Percentiles rank a stretch among this genome's conserved stretches.
These are phyloP conservation scores for Leguminivora glycinivorella DNA, from an alignment of 1,140 invertebrate genomes.

Conservation along the genomic window DNA sequence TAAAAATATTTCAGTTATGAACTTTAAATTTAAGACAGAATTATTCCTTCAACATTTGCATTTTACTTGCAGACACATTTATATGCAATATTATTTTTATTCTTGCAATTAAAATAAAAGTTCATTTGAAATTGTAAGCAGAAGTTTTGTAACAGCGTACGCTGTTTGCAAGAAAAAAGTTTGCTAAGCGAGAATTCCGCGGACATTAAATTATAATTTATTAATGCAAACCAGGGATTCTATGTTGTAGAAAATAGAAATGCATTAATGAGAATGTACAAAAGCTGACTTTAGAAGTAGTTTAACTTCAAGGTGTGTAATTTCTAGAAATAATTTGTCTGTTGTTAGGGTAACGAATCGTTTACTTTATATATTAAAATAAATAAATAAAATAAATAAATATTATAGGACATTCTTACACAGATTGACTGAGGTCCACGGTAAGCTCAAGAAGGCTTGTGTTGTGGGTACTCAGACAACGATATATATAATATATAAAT, in stretches of 20 bases:
- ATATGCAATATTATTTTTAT: neutral
- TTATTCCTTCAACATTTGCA: neutral
- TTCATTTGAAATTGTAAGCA: conserved; percentile 16
- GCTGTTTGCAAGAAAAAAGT: neutral
- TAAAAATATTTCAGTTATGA: neutral
- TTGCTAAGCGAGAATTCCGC: conserved; percentile 5
- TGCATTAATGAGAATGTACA: neutral
- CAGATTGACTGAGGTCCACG: no score
- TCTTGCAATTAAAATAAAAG: neutral
- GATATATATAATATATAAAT: no score
- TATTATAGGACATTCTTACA: no score
- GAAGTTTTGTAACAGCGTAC: neutral
- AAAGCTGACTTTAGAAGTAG: neutral
- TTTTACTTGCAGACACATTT: conserved; percentile 1
- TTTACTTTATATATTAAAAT: no score
- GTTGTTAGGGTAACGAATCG: no score
- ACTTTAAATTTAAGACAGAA: neutral
- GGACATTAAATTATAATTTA: conserved; percentile 11
- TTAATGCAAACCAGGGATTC: neutral
- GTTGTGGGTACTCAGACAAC: no score
- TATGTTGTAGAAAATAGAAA: neutral
- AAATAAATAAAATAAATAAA: no score
- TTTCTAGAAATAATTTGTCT: no score
- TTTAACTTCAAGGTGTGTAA: no score
- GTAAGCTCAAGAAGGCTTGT: no score